Percentiles rank a stretch among this genome's conserved stretches.
These are phyloP conservation scores for Euproctis similis DNA, from an alignment of 2,888 invertebrate species.

Conservation along the genomic window DNA sequence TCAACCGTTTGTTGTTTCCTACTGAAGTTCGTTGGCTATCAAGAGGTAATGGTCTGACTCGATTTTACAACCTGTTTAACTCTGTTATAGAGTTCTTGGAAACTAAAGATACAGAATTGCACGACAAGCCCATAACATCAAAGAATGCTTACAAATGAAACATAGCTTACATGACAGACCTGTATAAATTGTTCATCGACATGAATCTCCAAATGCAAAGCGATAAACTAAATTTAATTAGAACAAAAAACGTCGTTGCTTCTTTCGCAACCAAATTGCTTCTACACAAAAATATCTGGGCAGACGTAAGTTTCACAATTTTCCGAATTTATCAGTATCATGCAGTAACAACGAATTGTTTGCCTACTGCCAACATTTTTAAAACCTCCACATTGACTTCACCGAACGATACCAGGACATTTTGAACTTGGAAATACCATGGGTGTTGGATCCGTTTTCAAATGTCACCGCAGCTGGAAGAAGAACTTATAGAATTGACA, in stretches of 20 bases:
- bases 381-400: slow-evolving; percentile 18
- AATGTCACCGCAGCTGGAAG: slow-evolving; percentile 22
- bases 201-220: slow-evolving; percentile 11
- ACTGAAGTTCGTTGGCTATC: background rate
- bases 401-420: slow-evolving; percentile 14
- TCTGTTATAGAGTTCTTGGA: slow-evolving; percentile 30
- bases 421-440: slow-evolving; percentile 13
- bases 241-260: background rate
- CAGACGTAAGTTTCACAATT: slow-evolving; percentile 18
- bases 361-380: slow-evolving; percentile 9
- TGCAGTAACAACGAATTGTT: slow-evolving; percentile 14
- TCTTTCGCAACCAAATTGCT: slow-evolving; percentile 3
- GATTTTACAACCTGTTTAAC: slow-evolving; percentile 1
- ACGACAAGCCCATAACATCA: slow-evolving; percentile 14
- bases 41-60: background rate
- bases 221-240: background rate
- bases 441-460: slow-evolving; percentile 23
- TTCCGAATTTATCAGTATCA: slow-evolving; percentile 15
- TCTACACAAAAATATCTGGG: slow-evolving; percentile 22
- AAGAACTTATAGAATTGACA: slow-evolving; percentile 21
- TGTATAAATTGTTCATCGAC: slow-evolving; percentile 27
- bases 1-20: background rate
- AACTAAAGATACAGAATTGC: slow-evolving; percentile 18
- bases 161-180: slow-evolving; percentile 26
- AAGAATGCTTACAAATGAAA: too few relatives aligned